Conservation (phyloP, 1,140 invertebrate genomes). For the Drosophila baimaii region DNA sequence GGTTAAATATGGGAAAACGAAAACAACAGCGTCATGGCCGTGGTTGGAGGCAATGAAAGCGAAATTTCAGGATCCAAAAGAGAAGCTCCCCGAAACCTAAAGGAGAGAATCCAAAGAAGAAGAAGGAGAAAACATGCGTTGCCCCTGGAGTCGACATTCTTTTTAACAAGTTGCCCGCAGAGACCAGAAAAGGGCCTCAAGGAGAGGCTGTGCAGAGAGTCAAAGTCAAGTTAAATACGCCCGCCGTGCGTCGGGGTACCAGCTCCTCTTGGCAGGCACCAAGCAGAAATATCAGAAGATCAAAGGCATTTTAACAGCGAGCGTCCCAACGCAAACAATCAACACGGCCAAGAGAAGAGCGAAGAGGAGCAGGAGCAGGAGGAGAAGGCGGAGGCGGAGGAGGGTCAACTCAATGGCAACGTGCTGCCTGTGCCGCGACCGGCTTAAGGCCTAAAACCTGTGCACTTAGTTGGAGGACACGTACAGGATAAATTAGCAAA, state of each 20-base stretch:
- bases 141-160: constrained; percentile 78
- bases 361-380: constrained; percentile 24
- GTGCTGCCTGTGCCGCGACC: constrained; percentile 3
- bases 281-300: constrained; percentile 78
- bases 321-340: constrained; percentile 80
- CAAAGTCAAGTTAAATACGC: constrained; percentile 79
- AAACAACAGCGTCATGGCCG: constrained; percentile 65
- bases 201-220: constrained; percentile 31
- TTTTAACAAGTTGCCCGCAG: constrained; percentile 77
- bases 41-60: constrained; percentile 68
- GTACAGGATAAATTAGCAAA: constrained; percentile 83
- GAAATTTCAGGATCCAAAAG: constrained; percentile 56
- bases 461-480: constrained; percentile 82
- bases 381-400: too few relatives aligned
- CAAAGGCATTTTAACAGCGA: constrained; percentile 82
- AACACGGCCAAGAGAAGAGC: constrained; percentile 62
- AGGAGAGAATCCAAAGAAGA: constrained; percentile 15
- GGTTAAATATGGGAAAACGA: constrained; percentile 70
- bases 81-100: constrained; percentile 2
- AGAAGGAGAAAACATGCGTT: constrained; percentile 65
- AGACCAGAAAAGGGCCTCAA: constrained; percentile 64
- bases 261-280: constrained; percentile 2
- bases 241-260: constrained; percentile 61
- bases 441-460: constrained; percentile 78
- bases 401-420: constrained; percentile 58